These are phyloP conservation scores for Siniperca chuatsi DNA, from an alignment of 2,113 vertebrate genomes.

Conservation along the genomic window DNA sequence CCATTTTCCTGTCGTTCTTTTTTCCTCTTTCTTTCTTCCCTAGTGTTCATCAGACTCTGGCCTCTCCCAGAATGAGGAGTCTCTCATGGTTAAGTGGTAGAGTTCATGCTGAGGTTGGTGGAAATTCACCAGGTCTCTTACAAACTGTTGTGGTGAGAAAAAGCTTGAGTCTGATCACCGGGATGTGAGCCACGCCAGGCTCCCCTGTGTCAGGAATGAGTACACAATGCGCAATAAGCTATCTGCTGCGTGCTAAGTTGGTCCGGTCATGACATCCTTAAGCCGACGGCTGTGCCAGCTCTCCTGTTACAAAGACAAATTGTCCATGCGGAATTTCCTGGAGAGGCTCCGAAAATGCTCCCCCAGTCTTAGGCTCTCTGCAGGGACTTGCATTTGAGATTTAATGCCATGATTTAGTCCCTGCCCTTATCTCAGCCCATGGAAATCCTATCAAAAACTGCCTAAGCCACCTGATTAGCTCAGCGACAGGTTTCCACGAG, in stretches of 20 bases:
- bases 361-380: slow-evolving; percentile 60
- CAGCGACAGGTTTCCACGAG: slow-evolving; percentile 31
- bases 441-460: slow-evolving; percentile 54
- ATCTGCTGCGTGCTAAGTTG: slow-evolving; percentile 78
- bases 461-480: slow-evolving; percentile 59
- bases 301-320: slow-evolving; percentile 83
- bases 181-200: slow-evolving; percentile 78
- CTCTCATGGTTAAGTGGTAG: slow-evolving; percentile 77
- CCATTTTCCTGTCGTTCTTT: slow-evolving; percentile 75
- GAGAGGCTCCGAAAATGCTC: slow-evolving; percentile 74
- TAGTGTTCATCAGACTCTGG: slow-evolving; percentile 78
- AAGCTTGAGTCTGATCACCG: slow-evolving; percentile 75
- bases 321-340: slow-evolving; percentile 81
- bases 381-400: slow-evolving; percentile 70
- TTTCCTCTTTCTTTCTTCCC: slow-evolving; percentile 64
- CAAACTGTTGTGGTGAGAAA: slow-evolving; percentile 79
- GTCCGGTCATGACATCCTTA: slow-evolving; percentile 81
- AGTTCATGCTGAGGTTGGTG: slow-evolving; percentile 78
- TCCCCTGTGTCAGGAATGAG: slow-evolving; percentile 80
- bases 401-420: slow-evolving; percentile 74
- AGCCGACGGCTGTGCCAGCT: slow-evolving; percentile 73
- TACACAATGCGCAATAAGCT: slow-evolving; percentile 81
- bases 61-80: slow-evolving; percentile 76
- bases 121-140: slow-evolving; percentile 82
- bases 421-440: slow-evolving; percentile 62